Base-by-base conservation (phyloP, 2,888 invertebrate species). In the Adelphocoris suturalis region DNA sequence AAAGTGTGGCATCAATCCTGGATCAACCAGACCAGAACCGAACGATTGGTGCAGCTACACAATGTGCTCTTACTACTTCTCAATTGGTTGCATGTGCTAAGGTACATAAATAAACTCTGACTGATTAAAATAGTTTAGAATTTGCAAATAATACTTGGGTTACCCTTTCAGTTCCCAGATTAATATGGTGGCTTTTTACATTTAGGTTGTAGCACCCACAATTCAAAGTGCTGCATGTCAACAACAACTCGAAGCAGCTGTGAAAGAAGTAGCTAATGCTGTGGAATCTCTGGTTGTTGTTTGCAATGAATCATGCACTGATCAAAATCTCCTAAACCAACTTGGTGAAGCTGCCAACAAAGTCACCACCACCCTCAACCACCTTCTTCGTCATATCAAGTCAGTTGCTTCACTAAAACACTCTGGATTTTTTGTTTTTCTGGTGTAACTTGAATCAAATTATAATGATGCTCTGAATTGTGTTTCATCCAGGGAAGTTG, bases 41-140 rank as follows among this genome's bases (percentile, higher is more conserved):
- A 92, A 98, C 99, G 81, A 99, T 99, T 92, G 97, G 97, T 0
- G 97, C 98, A 0, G 99, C 99, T 0, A 99, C 99, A 0, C 92
- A 98, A 93, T 99, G 99, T 93, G 99, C 99, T 0, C 94, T 99
- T 75, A 98, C 99, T 9, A 99, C 99, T 7, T 99, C 99, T 68
- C 99, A 99, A 93, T 95, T 99, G 2, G 99, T 99, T 0, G 99
- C 99, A 0, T 99, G 99, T 93, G 97, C 99, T 23, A 99, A 99
- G 95, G 88, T 88, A 48, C 11, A 48, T n/a, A 37, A 37, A 7
- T 37, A 2, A 37, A 37, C 2, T 7, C 37, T 37, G 37, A 7
- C 37, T 57, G 96, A 96, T 92, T 3, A 0, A 23, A n/a, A 16
- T 14, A 47, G 16, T 7, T 37, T n/a, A n/a, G n/a, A n/a, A n/a